Conservation (phyloP, 2,888 invertebrate species). For the Lymantria monacha region DNA sequence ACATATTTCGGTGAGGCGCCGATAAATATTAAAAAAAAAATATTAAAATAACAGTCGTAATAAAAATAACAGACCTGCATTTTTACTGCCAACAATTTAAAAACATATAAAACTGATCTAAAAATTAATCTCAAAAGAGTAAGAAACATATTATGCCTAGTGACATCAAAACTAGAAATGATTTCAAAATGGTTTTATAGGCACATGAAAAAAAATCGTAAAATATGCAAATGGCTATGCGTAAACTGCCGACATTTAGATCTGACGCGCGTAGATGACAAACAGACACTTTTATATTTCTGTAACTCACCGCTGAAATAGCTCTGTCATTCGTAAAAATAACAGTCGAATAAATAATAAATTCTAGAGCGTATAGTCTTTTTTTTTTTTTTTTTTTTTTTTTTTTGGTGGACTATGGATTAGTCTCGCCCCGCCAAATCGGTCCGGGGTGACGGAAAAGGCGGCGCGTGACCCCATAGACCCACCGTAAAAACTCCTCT, state of each 20-base stretch:
- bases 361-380: no score
- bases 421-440: no score
- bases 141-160: conserved; percentile 32
- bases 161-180: conserved; percentile 47
- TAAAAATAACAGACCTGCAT: conserved; percentile 9
- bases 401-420: no score
- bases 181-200: conserved; percentile 45
- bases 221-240: conserved; percentile 31
- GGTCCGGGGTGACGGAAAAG: no score
- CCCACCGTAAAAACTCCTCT: no score
- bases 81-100: conserved; percentile 34
- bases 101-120: conserved; percentile 30
- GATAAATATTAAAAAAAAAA: conserved; percentile 10
- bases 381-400: no score
- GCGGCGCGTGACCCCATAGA: no score
- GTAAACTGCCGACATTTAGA: conserved; percentile 33
- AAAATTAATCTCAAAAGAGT: conserved; percentile 23
- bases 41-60: conserved; percentile 15
- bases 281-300: conserved; percentile 30
- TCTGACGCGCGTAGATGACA: conserved; percentile 33
- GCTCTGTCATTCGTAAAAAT: conserved; percentile 25
- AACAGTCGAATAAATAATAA: conserved; percentile 1
- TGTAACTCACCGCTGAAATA: conserved; percentile 22
- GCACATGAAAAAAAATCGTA: conserved; percentile 44
- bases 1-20: conserved; percentile 1